Percentiles rank a stretch among this genome's conserved stretches.
phyloP scores from a whole-genome alignment of 2,888 invertebrate species.

The Caenorhabditis sp. region DNA sequence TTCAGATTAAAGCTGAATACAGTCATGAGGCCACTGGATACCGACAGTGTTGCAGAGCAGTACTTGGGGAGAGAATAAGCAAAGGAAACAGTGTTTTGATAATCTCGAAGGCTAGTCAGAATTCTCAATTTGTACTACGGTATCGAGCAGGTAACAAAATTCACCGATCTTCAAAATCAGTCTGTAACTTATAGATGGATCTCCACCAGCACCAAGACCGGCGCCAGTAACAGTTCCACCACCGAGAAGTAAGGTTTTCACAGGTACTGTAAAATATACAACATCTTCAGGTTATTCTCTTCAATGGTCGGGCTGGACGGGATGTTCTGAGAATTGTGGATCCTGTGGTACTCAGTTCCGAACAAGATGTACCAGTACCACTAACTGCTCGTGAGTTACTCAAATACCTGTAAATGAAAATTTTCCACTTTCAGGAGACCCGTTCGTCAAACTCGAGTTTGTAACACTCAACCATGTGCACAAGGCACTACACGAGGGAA shows the following conservation, averaged over 20 bases:
- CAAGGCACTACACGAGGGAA: constrained; percentile 67
- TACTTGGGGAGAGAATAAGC: constrained; percentile 63
- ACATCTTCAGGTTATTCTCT: constrained; percentile 49
- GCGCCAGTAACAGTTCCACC: constrained; percentile 23
- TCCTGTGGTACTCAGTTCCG: constrained; percentile 74
- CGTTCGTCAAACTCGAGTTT: constrained; percentile 54
- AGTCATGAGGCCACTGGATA: constrained; percentile 69
- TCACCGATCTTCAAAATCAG: neutral
- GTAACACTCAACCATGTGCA: constrained; percentile 66
- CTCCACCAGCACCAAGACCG: constrained; percentile 28
- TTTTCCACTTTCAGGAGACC: constrained; percentile 43
- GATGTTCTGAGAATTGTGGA: constrained; percentile 76
- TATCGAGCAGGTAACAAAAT: constrained; percentile 57
- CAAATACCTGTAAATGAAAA: neutral
- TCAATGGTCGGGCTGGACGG: constrained; percentile 74
- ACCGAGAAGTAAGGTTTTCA: constrained; percentile 10
- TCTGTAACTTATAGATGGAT: constrained; percentile 22
- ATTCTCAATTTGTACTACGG: constrained; percentile 65
- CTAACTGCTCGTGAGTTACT: constrained; percentile 49
- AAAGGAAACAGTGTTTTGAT: constrained; percentile 65
- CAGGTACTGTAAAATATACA: neutral
- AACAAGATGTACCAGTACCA: constrained; percentile 57
- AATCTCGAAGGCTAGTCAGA: constrained; percentile 67
- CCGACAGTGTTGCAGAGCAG: constrained; percentile 68
- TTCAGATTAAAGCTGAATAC: constrained; percentile 66